phyloP scores from a whole-genome alignment of 2,797 vertebrate species.

The Notolepis coatsorum region DNA sequence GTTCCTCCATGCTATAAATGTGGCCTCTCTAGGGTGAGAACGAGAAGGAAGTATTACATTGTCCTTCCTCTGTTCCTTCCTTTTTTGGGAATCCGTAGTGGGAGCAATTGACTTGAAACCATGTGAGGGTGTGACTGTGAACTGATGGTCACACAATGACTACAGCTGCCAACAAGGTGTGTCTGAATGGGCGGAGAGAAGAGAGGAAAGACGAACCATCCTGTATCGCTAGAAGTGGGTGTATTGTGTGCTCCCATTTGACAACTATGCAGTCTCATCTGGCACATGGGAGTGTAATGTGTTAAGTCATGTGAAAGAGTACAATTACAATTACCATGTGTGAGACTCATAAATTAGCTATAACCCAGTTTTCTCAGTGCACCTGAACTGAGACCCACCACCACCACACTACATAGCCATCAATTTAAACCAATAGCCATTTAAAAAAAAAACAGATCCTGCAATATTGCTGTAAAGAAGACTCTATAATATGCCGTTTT shows the following conservation, averaged over 20 bases:
- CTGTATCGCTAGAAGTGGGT: not conserved
- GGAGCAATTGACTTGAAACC: conserved; percentile 63
- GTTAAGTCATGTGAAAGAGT: conserved; percentile 46
- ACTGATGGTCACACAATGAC: conserved; percentile 48
- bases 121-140: conserved; percentile 49
- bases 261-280: conserved; percentile 33
- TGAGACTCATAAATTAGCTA: conserved; percentile 6
- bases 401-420: conserved; percentile 1
- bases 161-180: conserved; percentile 57
- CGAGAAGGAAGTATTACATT: conserved; percentile 61
- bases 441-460: too few relatives aligned
- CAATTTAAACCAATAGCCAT: conserved; percentile 22
- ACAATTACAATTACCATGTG: conserved; percentile 5
- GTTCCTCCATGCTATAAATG: conserved; percentile 37
- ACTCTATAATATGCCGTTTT: too few relatives aligned
- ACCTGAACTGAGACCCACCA: conserved; percentile 4
- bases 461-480: too few relatives aligned
- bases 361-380: conserved; percentile 19
- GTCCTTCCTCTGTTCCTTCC: conserved; percentile 58
- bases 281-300: conserved; percentile 34
- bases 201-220: not conserved
- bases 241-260: not conserved
- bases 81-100: conserved; percentile 64
- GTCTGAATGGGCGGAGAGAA: conserved; percentile 44
- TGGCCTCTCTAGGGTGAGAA: conserved; percentile 17